phyloP scores from a whole-genome alignment of 1,140 invertebrate genomes.

The Heliconius melpomene region DNA sequence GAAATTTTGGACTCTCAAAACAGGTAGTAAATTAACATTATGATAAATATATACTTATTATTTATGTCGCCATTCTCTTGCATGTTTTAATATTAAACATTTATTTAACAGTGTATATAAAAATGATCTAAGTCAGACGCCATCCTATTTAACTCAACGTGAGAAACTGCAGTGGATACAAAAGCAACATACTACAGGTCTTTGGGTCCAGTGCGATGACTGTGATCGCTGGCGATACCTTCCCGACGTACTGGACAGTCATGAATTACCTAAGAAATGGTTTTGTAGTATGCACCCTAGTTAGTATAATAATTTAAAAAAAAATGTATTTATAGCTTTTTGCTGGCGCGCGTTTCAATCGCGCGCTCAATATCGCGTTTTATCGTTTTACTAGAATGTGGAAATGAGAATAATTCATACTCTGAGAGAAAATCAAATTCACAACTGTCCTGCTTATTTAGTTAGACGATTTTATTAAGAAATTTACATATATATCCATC shows the following conservation, averaged over 20 bases:
- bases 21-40: not conserved
- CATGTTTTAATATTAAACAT: not conserved
- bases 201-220: conserved; percentile 83
- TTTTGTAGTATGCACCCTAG: conserved; percentile 84
- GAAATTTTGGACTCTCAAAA: not conserved
- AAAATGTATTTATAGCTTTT: not conserved
- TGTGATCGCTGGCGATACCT: conserved; percentile 84
- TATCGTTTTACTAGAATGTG: too few relatives aligned
- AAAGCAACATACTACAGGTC: conserved; percentile 74
- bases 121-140: conserved; percentile 63
- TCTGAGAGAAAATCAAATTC: too few relatives aligned
- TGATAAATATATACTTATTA: not conserved
- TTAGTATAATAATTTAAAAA: conserved; percentile 47
- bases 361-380: too few relatives aligned
- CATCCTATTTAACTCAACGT: conserved; percentile 47
- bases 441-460: too few relatives aligned
- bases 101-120: conserved; percentile 45
- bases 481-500: too few relatives aligned
- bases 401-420: too few relatives aligned
- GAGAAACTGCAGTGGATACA: conserved; percentile 75
- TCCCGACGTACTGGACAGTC: conserved; percentile 81
- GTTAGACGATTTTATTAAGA: too few relatives aligned
- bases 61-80: not conserved
- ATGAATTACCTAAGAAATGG: conserved; percentile 83
- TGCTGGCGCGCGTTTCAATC: too few relatives aligned